Conservation (phyloP, 2,888 invertebrate genomes). For the Empis livida region DNA sequence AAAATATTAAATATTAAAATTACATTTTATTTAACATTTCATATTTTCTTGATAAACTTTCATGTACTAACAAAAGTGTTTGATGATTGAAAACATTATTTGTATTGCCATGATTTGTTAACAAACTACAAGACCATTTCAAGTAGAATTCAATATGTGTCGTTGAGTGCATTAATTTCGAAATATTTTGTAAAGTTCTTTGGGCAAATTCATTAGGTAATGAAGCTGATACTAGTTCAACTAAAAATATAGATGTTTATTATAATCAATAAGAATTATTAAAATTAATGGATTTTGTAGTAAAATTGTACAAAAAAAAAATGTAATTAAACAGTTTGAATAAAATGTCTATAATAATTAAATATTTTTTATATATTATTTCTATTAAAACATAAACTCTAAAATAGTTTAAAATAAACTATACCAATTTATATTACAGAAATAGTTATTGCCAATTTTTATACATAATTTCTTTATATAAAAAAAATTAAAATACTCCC, state of each 20-base stretch:
- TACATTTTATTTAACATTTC: conserved; percentile 75
- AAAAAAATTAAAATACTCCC: too few species aligned
- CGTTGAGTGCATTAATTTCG: conserved; percentile 59
- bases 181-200: conserved; percentile 56
- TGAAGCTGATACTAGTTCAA: conserved; percentile 55
- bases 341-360: too few species aligned
- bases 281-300: background rate
- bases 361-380: too few species aligned
- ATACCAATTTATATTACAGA: too few species aligned
- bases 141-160: conserved; percentile 82
- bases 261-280: background rate
- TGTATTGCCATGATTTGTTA: conserved; percentile 52
- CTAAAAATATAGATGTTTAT: conserved; percentile 39
- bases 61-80: conserved; percentile 60
- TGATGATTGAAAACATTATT: conserved; percentile 46
- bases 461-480: too few species aligned
- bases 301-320: background rate
- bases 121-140: conserved; percentile 57
- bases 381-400: too few species aligned
- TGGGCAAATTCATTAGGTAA: conserved; percentile 65
- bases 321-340: background rate
- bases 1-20: conserved; percentile 29
- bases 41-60: conserved; percentile 63
- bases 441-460: too few species aligned
- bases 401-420: too few species aligned